Evolutionary conservation across 2,113 vertebrate species (phyloP).

Genomic region (Hydrochoerus hydrochaeris): DNA sequence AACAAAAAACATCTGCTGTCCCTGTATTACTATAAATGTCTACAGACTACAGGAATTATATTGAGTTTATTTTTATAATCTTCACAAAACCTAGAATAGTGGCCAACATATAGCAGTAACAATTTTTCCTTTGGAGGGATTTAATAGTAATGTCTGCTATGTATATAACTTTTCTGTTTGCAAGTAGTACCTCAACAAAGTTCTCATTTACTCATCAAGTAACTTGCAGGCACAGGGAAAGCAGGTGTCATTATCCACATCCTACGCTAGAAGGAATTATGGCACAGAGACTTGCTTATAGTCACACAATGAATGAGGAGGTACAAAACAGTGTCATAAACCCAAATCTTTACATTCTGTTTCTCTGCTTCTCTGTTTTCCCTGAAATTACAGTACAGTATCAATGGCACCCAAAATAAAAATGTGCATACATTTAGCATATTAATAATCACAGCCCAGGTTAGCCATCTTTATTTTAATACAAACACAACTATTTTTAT

Average conservation of each 20-base stretch:
- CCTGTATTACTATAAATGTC: not conserved
- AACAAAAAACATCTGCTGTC: conserved; percentile 24
- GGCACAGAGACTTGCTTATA: not conserved
- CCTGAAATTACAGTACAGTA: conserved; percentile 1
- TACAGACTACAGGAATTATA: conserved; percentile 15
- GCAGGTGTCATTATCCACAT: conserved; percentile 8
- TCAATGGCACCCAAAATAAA: not conserved
- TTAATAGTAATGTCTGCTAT: conserved; percentile 27
- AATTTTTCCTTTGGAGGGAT: conserved; percentile 35
- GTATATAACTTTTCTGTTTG: conserved; percentile 42
- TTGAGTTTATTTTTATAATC: conserved; percentile 25
- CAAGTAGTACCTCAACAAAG: conserved; percentile 16
- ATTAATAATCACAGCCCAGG: not conserved
- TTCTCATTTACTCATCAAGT: conserved; percentile 42
- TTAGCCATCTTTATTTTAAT: not conserved
- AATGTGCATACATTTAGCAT: not conserved
- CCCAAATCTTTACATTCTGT: not conserved
- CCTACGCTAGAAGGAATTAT: conserved; percentile 6
- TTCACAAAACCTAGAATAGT: conserved; percentile 1
- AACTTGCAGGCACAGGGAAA: conserved; percentile 13
- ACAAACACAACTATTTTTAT: not conserved
- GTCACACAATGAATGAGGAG: not conserved
- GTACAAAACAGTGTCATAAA: conserved; percentile 28
- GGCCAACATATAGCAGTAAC: not conserved
- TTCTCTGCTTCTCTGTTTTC: not conserved